A percentile compares a stretch with the other conserved stretches of the same genome.
These are phyloP conservation scores for Aphelinus certus DNA, from an alignment of 1,140 invertebrate species.

Conservation along the genomic window DNA sequence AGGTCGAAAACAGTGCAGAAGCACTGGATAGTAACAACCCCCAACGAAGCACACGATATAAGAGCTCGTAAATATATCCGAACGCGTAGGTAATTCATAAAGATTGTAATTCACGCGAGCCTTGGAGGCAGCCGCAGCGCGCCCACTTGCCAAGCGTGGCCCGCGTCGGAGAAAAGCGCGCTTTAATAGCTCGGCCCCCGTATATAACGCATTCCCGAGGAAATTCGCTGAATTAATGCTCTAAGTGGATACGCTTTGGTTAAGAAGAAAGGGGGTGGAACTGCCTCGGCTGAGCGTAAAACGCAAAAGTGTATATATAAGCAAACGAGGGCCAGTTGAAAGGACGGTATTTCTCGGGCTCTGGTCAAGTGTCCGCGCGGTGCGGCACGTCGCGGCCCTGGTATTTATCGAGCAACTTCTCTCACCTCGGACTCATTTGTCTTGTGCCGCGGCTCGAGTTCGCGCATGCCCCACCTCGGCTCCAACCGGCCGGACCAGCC, in stretches of 20 bases:
- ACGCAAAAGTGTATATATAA: too few species aligned
- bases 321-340: too few species aligned
- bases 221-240: conserved; percentile 58
- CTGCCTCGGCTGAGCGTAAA: too few species aligned
- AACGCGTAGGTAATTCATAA: conserved; percentile 15
- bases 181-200: conserved; percentile 32
- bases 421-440: conserved; percentile 67
- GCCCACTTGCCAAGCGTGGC: neutral
- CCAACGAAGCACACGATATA: neutral
- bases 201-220: conserved; percentile 39
- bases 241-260: conserved; percentile 54
- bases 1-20: too few species aligned
- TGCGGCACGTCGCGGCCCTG: conserved; percentile 63
- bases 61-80: neutral
- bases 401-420: conserved; percentile 68
- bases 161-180: conserved; percentile 24
- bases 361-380: conserved; percentile 56
- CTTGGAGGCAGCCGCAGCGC: neutral
- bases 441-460: conserved; percentile 46
- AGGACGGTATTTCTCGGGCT: conserved; percentile 62
- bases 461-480: too few species aligned
- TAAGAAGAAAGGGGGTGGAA: conserved; percentile 54
- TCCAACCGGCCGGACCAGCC: too few species aligned
- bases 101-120: conserved; percentile 25
- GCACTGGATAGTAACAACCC: too few species aligned